These are phyloP conservation scores for Argyra leucocephala DNA, from an alignment of 2,888 invertebrate species.

Conservation along the genomic window DNA sequence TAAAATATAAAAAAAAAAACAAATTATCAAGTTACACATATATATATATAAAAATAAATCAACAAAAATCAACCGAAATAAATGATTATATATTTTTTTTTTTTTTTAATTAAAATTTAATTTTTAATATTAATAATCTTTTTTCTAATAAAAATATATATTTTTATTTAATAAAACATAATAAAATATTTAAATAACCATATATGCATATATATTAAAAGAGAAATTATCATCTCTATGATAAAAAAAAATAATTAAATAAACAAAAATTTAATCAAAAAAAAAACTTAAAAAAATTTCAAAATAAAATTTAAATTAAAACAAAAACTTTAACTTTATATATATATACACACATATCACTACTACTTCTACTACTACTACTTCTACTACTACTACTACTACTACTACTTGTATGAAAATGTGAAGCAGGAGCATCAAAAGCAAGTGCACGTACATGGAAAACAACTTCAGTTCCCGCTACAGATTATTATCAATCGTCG, in stretches of 20 bases:
- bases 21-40: too few relatives aligned
- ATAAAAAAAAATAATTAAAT: background rate
- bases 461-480: conserved; percentile 17
- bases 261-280: conserved; percentile 8
- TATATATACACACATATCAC: conserved; percentile 9
- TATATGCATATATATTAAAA: background rate
- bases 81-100: too few relatives aligned
- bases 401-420: conserved; percentile 12
- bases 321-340: conserved; percentile 2
- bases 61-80: background rate
- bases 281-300: background rate
- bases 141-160: background rate
- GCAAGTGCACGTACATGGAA: conserved; percentile 23
- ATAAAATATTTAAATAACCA: background rate
- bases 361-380: background rate
- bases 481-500: conserved; percentile 21
- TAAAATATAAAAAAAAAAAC: background rate
- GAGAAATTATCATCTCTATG: background rate
- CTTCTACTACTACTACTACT: background rate
- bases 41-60: background rate
- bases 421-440: conserved; percentile 18
- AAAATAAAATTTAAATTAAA: background rate
- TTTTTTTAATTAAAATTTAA: too few relatives aligned
- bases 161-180: background rate
- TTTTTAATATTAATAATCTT: conserved; percentile 6